Base-by-base conservation (phyloP, 2,797 vertebrate genomes). In the Sebastes reedi region DNA sequence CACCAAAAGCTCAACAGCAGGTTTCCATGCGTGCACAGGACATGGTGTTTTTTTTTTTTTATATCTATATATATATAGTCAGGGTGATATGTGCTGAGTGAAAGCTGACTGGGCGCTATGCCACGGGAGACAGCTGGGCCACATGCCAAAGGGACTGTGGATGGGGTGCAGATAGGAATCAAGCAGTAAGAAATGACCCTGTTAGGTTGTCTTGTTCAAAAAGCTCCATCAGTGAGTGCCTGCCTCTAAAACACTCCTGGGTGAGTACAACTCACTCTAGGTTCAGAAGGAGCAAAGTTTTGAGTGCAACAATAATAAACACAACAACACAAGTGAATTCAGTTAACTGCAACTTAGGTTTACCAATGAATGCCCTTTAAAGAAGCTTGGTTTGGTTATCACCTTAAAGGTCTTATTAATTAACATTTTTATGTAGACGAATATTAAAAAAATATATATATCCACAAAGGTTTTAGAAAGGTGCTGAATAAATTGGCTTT, bases 11-110 rank as follows among this genome's bases (percentile, higher is more conserved):
- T 67, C 75, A 80, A 64, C 80, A 70, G 80, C 83, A 73, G 62
- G 66, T 83, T 75, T 72, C 72, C 29, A 67, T 67, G 46, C 10
- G 14, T 56, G 72, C 65, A 65, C 30, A 79, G 74, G 39, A 46
- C 0, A 3, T 46, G 30, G 25, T 13, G 32, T 9, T 18, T 18
- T 50, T 20, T 20, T 16, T 46, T 46, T 7, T 46, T 16, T 60
- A 14, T 46, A 18, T 46, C 18, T 46, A 8, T 50, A 18, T 50
- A 46, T 46, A 24, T 9, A 10, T 34, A 54, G 73, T 77, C 80
- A 80, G 77, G 68, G 79, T 64, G 68, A 85, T 87, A 72, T 87
- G 77, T 91, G 88, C 80, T 79, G 82, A 89, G 75, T 81, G 82
- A 85, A 88, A 73, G 80, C 86, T 82, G 85, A 81, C 73, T 76